phyloP scores from a whole-genome alignment of 2,797 vertebrate genomes.

The Hoplostethus mediterraneus region DNA sequence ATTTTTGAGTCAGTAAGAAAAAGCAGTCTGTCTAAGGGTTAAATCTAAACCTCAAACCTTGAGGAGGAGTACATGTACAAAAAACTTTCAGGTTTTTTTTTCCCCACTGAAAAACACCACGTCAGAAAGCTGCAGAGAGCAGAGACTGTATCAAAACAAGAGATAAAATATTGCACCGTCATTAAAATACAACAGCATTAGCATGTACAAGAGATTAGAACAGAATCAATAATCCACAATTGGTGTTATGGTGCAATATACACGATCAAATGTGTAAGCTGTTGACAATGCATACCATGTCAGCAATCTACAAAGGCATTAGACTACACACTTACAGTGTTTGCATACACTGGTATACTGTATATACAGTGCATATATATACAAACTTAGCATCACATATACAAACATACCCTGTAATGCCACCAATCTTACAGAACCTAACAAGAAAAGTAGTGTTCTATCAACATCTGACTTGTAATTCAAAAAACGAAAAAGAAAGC shows the following conservation, averaged over 20 bases:
- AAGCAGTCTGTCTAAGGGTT: constrained; percentile 53
- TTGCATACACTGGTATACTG: constrained; percentile 82
- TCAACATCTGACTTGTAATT: constrained; percentile 61
- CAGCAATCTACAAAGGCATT: constrained; percentile 78
- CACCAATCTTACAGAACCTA: constrained; percentile 76
- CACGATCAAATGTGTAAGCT: constrained; percentile 78
- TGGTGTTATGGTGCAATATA: constrained; percentile 80
- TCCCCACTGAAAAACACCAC: constrained; percentile 64
- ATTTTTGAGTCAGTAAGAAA: constrained; percentile 74
- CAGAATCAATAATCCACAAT: constrained; percentile 73
- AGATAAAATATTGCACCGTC: constrained; percentile 88
- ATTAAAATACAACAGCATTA: constrained; percentile 82
- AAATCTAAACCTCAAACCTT: constrained; percentile 59
- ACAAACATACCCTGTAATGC: constrained; percentile 87
- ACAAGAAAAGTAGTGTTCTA: constrained; percentile 66
- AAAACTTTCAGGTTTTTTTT: constrained; percentile 35
- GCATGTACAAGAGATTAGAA: constrained; percentile 79
- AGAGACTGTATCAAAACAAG: constrained; percentile 82
- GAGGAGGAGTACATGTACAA: constrained; percentile 64
- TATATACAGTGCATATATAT: constrained; percentile 75
- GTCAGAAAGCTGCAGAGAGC: constrained; percentile 77
- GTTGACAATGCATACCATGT: constrained; percentile 79
- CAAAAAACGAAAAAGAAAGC: constrained; percentile 58
- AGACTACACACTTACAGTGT: constrained; percentile 75
- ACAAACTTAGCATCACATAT: constrained; percentile 79